Percentiles rank a stretch among this genome's conserved stretches.
These are phyloP conservation scores for Bagarius yarrelli DNA, from an alignment of 2,113 vertebrate genomes.

Conservation along the genomic window DNA sequence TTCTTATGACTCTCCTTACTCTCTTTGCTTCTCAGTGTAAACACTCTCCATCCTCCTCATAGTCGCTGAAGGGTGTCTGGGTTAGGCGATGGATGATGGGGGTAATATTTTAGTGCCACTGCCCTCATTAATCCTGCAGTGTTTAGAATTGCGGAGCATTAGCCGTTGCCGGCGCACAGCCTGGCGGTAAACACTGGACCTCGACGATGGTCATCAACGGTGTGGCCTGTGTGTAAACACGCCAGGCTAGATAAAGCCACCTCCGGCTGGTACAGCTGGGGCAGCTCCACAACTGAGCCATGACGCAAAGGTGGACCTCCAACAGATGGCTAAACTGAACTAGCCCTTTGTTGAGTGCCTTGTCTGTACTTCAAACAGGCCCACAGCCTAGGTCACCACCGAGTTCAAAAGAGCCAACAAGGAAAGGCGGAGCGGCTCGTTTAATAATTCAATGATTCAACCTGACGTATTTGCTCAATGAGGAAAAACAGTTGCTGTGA, in stretches of 20 bases:
- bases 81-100: slow-evolving; percentile 58
- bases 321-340: slow-evolving; percentile 29
- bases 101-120: slow-evolving; percentile 69
- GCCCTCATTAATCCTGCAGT: slow-evolving; percentile 70
- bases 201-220: slow-evolving; percentile 44
- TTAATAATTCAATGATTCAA: slow-evolving; percentile 52
- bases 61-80: slow-evolving; percentile 13
- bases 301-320: slow-evolving; percentile 23
- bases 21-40: slow-evolving; percentile 44
- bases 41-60: slow-evolving; percentile 50
- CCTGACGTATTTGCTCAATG: neutral
- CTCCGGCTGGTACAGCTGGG: slow-evolving; percentile 48
- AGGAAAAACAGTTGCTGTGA: slow-evolving; percentile 1
- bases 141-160: slow-evolving; percentile 69
- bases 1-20: slow-evolving; percentile 52
- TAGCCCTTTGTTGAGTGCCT: slow-evolving; percentile 26
- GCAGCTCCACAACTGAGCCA: slow-evolving; percentile 32
- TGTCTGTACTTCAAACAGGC: slow-evolving; percentile 48
- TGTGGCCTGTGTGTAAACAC: slow-evolving; percentile 45
- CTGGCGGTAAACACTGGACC: slow-evolving; percentile 65
- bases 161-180: slow-evolving; percentile 64
- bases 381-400: slow-evolving; percentile 39
- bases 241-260: slow-evolving; percentile 45
- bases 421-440: slow-evolving; percentile 33
- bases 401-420: slow-evolving; percentile 47